These are phyloP conservation scores for Catostomus latipinnis DNA, from an alignment of 2,797 vertebrate genomes.

Conservation along the genomic window DNA sequence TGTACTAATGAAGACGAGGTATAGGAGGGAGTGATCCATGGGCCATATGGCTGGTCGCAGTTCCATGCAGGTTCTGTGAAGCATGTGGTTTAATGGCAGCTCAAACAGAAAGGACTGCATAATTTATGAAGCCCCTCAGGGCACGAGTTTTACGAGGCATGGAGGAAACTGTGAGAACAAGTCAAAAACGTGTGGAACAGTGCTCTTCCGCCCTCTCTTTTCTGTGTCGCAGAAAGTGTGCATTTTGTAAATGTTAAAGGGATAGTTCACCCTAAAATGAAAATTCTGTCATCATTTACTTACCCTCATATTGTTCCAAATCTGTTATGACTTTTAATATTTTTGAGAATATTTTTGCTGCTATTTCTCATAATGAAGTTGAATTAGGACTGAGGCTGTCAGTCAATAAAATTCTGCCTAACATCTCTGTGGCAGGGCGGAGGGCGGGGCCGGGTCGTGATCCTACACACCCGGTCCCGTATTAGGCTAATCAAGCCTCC, in stretches of 20 bases:
- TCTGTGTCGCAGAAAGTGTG: neutral
- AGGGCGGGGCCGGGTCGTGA: too few relatives aligned
- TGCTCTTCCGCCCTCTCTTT: slow-evolving; percentile 38
- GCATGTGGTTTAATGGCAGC: slow-evolving; percentile 44
- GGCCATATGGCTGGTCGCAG: slow-evolving; percentile 45
- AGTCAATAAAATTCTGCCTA: too few relatives aligned
- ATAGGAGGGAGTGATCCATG: slow-evolving; percentile 17
- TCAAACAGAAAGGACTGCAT: slow-evolving; percentile 56
- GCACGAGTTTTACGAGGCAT: slow-evolving; percentile 40
- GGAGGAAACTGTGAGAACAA: slow-evolving; percentile 32
- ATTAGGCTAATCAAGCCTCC: too few relatives aligned
- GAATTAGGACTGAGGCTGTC: too few relatives aligned
- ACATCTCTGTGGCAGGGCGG: too few relatives aligned
- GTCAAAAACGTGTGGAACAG: slow-evolving; percentile 56
- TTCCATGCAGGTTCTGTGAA: slow-evolving; percentile 41
- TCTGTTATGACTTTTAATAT: too few relatives aligned
- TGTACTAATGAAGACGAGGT: slow-evolving; percentile 21
- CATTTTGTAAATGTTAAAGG: neutral
- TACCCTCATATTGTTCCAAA: too few relatives aligned
- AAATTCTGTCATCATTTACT: too few relatives aligned
- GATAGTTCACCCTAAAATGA: too few relatives aligned
- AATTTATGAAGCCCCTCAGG: slow-evolving; percentile 52
- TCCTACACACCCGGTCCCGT: too few relatives aligned
- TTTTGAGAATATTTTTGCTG: too few relatives aligned
- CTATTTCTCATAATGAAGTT: too few relatives aligned